Conservation (phyloP, 2,113 vertebrate species). For the Hydropotes inermis region DNA sequence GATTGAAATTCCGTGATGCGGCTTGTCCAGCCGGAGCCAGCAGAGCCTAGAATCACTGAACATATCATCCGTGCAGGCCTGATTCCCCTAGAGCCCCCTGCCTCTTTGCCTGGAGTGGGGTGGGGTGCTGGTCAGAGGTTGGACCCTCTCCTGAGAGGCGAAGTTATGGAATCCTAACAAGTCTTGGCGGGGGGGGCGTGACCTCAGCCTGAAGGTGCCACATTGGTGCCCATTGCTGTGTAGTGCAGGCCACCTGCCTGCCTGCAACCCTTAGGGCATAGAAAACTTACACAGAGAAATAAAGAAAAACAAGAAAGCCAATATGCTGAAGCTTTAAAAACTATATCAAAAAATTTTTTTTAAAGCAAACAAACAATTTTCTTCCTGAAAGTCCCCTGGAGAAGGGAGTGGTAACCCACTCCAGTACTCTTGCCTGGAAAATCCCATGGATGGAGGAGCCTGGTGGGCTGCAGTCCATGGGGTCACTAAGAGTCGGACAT, state of each 20-base stretch:
- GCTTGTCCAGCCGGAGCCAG: constrained; percentile 62
- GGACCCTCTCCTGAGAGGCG: background rate
- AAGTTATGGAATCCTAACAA: background rate
- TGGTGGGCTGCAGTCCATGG: no score
- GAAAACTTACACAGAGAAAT: background rate
- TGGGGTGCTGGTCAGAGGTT: background rate
- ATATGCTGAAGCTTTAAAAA: background rate
- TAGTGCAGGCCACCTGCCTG: background rate
- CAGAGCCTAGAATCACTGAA: constrained; percentile 29
- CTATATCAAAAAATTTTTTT: background rate
- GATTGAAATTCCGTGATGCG: constrained; percentile 86
- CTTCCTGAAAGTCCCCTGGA: background rate
- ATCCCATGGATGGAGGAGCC: background rate
- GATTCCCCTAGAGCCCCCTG: background rate
- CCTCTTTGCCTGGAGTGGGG: background rate
- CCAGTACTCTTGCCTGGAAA: background rate
- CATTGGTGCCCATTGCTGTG: rapidly evolving
- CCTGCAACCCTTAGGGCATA: background rate
- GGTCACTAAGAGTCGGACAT: background rate
- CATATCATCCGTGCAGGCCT: background rate
- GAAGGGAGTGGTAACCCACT: background rate
- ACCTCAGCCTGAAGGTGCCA: background rate
- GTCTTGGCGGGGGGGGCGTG: background rate
- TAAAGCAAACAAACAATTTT: background rate
- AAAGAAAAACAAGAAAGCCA: background rate